These are phyloP conservation scores for Ptychoptera albimana DNA, from an alignment of 2,888 invertebrate genomes.

Conservation along the genomic window DNA sequence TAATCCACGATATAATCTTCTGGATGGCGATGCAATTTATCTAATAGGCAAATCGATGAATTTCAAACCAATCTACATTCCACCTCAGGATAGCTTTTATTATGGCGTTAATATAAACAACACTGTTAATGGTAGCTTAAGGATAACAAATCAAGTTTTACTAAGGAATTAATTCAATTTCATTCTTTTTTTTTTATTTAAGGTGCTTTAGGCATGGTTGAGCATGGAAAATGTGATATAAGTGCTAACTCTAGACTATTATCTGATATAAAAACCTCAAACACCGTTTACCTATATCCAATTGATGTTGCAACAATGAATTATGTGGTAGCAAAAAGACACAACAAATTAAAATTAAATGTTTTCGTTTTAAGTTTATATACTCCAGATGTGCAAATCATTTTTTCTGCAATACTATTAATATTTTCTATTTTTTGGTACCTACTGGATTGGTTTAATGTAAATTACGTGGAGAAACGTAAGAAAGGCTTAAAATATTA, in stretches of 20 bases:
- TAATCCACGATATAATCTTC: no score
- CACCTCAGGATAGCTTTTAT: no score
- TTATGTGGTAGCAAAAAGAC: neutral
- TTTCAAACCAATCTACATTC: no score
- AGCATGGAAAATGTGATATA: neutral
- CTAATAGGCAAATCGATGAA: no score
- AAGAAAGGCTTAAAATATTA: neutral
- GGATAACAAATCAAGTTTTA: no score
- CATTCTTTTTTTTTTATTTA: no score
- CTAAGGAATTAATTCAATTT: no score
- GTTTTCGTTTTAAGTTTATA: conserved; percentile 1
- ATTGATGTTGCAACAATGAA: neutral
- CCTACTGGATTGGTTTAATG: neutral
- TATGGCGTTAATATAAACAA: no score
- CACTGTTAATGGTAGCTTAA: no score
- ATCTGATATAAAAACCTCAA: neutral
- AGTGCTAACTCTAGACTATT: neutral
- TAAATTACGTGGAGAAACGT: neutral
- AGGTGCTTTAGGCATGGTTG: neutral
- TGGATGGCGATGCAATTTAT: no score
- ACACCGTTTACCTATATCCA: neutral
- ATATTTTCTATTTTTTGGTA: conserved; percentile 1
- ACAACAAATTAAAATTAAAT: neutral
- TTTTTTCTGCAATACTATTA: neutral
- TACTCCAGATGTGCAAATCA: neutral